A percentile compares a stretch with the other conserved stretches of the same genome.
Conservation (phyloP, 37 sponge, comb jelly and placozoan species). For the Theonella swinhoei region DNA sequence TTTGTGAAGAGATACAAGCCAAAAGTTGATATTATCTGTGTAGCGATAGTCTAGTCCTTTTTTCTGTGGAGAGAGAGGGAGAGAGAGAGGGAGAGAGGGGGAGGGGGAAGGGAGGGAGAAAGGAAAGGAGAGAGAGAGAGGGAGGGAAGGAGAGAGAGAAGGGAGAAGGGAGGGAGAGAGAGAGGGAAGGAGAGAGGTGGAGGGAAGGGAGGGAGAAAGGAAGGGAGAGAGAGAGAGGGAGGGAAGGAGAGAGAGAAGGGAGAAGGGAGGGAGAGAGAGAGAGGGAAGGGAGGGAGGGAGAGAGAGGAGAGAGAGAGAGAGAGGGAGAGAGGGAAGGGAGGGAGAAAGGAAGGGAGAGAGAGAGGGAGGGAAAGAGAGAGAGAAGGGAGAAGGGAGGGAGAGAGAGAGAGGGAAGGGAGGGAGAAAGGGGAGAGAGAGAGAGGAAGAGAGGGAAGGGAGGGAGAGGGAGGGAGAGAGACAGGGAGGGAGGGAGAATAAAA, state of each 20-base stretch:
- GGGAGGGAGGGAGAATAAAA: too few relatives aligned
- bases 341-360: neutral
- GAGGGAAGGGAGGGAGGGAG: neutral
- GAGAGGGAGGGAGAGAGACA: too few relatives aligned
- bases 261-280: slow-evolving; percentile 1
- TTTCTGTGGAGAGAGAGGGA: slow-evolving; percentile 18
- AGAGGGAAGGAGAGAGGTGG: neutral
- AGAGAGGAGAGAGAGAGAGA: neutral
- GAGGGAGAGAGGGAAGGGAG: neutral
- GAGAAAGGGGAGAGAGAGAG: neutral
- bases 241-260: slow-evolving; percentile 4
- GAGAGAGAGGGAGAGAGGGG: neutral
- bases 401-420: neutral
- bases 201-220: slow-evolving; percentile 13
- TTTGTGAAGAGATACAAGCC: slow-evolving; percentile 63
- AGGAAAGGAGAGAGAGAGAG: neutral
- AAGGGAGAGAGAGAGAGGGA: neutral
- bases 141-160: neutral
- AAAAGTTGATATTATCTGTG: slow-evolving; percentile 94
- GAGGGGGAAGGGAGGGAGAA: neutral
- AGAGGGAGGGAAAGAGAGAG: neutral
- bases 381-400: neutral
- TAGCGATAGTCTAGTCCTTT: slow-evolving; percentile 86
- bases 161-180: neutral
- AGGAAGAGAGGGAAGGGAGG: neutral